Evolutionary conservation across 1,140 invertebrate genomes (phyloP).

Genomic region (Papilio xuthus): DNA sequence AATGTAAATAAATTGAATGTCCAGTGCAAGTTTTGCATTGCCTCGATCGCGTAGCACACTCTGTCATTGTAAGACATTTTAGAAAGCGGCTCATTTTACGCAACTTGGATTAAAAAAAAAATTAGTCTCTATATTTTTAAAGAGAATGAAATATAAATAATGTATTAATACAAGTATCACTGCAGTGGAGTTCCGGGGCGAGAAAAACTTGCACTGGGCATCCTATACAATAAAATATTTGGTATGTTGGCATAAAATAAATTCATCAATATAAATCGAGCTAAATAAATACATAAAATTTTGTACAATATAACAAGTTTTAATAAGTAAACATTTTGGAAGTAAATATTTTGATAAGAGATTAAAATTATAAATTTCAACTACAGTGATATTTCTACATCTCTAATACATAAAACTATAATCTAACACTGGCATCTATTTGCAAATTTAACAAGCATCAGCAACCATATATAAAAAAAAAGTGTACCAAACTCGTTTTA

Average conservation of each 20-base stretch:
- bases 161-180: too few relatives aligned
- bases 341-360: slow-evolving; percentile 5
- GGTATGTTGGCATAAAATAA: slow-evolving; percentile 26
- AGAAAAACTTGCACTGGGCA: background rate
- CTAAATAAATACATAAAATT: slow-evolving; percentile 24
- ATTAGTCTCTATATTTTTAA: too few relatives aligned
- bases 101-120: background rate
- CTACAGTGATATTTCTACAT: slow-evolving; percentile 3
- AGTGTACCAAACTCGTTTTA: background rate
- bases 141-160: too few relatives aligned
- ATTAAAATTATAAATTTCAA: background rate
- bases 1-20: slow-evolving; percentile 17
- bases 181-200: background rate
- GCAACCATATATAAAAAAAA: background rate
- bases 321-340: background rate
- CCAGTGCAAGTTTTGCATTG: background rate
- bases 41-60: background rate
- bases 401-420: background rate
- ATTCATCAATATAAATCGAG: slow-evolving; percentile 4
- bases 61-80: background rate
- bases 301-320: slow-evolving; percentile 28
- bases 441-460: background rate
- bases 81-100: too few relatives aligned
- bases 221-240: slow-evolving; percentile 38
- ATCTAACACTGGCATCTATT: slow-evolving; percentile 14